Conservation (phyloP, 1,140 invertebrate species). For the Drosophila ohnishii region DNA sequence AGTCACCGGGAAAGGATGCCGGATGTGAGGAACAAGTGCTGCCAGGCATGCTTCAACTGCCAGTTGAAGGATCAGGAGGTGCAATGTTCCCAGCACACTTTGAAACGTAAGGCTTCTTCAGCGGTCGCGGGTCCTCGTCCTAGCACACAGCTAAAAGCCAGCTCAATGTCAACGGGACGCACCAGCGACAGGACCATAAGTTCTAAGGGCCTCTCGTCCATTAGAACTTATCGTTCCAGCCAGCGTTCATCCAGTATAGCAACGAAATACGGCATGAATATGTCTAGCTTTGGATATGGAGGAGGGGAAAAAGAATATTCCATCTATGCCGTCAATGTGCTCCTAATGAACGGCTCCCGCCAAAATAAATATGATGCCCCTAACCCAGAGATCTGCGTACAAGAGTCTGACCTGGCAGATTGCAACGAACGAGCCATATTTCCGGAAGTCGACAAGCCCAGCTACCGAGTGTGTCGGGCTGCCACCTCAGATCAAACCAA, state of each 20-base stretch:
- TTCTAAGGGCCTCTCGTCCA: too few species aligned
- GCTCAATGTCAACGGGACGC: neutral
- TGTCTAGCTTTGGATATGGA: neutral
- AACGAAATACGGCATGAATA: neutral
- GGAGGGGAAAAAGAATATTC: neutral
- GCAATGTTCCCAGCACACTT: conserved; percentile 6
- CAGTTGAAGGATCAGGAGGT: conserved; percentile 11
- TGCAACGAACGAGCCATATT: conserved; percentile 35
- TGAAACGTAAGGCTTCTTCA: neutral
- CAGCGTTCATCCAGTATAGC: neutral
- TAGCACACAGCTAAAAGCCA: neutral
- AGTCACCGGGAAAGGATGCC: neutral
- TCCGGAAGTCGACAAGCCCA: conserved; percentile 40
- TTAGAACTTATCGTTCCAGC: neutral
- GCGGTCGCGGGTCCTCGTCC: too few species aligned
- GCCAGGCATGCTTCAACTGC: neutral
- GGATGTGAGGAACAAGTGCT: neutral
- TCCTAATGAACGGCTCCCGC: conserved; percentile 42
- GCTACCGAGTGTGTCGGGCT: conserved; percentile 40
- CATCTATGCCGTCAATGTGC: conserved; percentile 45
- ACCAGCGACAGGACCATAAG: neutral
- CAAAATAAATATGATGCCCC: conserved; percentile 1
- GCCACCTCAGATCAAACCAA: conserved; percentile 6
- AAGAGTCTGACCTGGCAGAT: conserved; percentile 43
- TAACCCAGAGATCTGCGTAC: conserved; percentile 43